phyloP scores from a whole-genome alignment of 2,888 invertebrate species.

The Zaprionus bogoriensis region DNA sequence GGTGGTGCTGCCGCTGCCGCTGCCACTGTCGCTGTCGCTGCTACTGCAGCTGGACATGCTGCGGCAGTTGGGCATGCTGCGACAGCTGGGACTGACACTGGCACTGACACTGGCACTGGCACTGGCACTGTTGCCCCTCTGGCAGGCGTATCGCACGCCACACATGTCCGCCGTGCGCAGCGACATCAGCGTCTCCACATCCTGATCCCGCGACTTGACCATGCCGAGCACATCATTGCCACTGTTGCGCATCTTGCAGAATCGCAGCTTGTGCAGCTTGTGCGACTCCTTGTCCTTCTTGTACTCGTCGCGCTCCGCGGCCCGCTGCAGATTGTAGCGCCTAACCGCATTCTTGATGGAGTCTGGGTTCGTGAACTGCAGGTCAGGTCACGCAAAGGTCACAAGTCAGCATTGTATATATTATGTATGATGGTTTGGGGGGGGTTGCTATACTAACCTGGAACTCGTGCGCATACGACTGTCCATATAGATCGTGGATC shows the following conservation, averaged over 20 bases:
- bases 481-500: conserved; percentile 36
- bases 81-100: background rate
- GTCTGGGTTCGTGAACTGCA: conserved; percentile 58
- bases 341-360: conserved; percentile 60
- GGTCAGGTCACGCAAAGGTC: too few species aligned
- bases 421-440: too few species aligned
- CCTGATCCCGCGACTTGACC: conserved; percentile 54
- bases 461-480: conserved; percentile 38
- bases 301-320: conserved; percentile 48
- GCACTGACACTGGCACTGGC: too few species aligned
- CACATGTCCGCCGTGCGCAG: background rate
- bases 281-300: conserved; percentile 20
- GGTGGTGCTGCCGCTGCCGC: background rate
- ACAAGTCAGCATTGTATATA: too few species aligned
- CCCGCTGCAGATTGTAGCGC: conserved; percentile 54
- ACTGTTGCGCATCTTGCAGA: conserved; percentile 56
- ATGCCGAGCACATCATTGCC: conserved; percentile 37
- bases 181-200: conserved; percentile 70
- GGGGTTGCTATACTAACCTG: conserved; percentile 28
- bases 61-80: background rate
- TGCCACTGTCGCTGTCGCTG: background rate
- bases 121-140: background rate
- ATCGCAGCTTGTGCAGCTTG: conserved; percentile 23
- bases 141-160: background rate
- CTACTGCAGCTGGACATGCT: background rate